These are phyloP conservation scores for Tenualosa ilisha DNA, from an alignment of 2,797 vertebrate genomes.

Conservation along the genomic window DNA sequence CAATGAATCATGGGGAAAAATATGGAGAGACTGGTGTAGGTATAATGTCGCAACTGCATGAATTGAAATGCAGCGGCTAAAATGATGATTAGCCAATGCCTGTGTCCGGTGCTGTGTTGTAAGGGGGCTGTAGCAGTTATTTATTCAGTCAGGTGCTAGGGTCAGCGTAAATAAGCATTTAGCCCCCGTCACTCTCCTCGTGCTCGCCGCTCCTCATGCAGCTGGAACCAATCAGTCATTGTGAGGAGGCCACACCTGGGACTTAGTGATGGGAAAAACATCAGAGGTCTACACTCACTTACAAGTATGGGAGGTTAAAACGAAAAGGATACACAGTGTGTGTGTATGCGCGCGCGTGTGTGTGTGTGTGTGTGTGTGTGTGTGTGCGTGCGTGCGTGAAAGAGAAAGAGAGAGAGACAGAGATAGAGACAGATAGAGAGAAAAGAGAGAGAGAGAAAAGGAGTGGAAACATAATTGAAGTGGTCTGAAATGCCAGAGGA, in stretches of 20 bases:
- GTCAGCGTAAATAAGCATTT: constrained; percentile 34
- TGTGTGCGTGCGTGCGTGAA: too few relatives aligned
- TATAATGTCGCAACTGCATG: not conserved
- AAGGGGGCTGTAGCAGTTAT: not conserved
- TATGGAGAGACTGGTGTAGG: not conserved
- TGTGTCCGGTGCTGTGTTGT: not conserved
- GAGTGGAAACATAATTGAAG: constrained; percentile 17
- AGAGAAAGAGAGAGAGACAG: not conserved
- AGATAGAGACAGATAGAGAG: not conserved
- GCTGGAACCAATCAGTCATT: constrained; percentile 45
- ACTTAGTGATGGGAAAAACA: constrained; percentile 17
- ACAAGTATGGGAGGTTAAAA: constrained; percentile 21
- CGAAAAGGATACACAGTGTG: not conserved
- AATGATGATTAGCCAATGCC: not conserved
- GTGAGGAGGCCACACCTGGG: constrained; percentile 28
- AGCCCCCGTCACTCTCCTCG: constrained; percentile 26
- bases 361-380: too few relatives aligned
- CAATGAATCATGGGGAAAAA: not conserved
- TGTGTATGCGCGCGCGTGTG: too few relatives aligned
- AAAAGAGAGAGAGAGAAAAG: not conserved
- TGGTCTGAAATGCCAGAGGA: constrained; percentile 19
- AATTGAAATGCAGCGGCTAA: constrained; percentile 17
- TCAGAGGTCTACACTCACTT: constrained; percentile 21
- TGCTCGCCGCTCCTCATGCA: constrained; percentile 23
- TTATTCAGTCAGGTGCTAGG: constrained; percentile 6